Evolutionary conservation across 1,140 invertebrate species (phyloP).

Genomic region (Orius insidiosus): DNA sequence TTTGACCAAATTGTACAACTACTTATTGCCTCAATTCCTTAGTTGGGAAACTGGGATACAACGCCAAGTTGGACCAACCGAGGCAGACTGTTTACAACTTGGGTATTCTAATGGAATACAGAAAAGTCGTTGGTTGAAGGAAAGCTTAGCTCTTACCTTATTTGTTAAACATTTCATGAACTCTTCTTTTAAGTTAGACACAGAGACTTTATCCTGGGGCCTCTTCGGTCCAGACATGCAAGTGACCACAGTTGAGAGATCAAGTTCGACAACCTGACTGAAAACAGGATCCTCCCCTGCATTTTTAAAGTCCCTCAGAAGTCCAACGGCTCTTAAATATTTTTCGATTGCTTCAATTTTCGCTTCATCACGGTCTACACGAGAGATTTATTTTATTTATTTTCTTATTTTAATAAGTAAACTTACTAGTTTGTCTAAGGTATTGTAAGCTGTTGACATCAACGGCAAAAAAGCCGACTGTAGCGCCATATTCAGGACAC

Average conservation of each 20-base stretch:
- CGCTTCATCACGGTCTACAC: constrained; percentile 59
- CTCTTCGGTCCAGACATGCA: constrained; percentile 93
- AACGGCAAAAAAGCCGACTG: constrained; percentile 89
- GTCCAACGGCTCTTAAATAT: constrained; percentile 62
- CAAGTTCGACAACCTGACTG: constrained; percentile 71
- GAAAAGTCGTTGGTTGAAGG: no score
- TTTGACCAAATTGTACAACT: no score
- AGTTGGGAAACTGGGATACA: no score
- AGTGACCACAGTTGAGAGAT: constrained; percentile 75
- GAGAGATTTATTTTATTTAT: constrained; percentile 9
- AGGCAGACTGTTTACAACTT: no score
- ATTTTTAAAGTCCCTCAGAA: constrained; percentile 74
- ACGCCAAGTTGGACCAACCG: no score
- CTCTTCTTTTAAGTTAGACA: constrained; percentile 77
- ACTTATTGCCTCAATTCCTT: no score
- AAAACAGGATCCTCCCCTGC: constrained; percentile 67
- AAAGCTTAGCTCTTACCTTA: constrained; percentile 73
- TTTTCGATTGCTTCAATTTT: constrained; percentile 70
- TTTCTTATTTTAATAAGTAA: neutral
- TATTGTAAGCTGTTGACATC: constrained; percentile 75
- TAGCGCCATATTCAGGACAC: constrained; percentile 97
- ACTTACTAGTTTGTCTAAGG: constrained; percentile 72
- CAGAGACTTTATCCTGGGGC: constrained; percentile 87
- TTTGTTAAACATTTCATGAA: constrained; percentile 75
- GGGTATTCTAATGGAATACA: no score